A percentile compares a stretch with the other conserved stretches of the same genome.
phyloP scores from a whole-genome alignment of 2,888 invertebrate genomes.

The Caradrina kadenii region DNA sequence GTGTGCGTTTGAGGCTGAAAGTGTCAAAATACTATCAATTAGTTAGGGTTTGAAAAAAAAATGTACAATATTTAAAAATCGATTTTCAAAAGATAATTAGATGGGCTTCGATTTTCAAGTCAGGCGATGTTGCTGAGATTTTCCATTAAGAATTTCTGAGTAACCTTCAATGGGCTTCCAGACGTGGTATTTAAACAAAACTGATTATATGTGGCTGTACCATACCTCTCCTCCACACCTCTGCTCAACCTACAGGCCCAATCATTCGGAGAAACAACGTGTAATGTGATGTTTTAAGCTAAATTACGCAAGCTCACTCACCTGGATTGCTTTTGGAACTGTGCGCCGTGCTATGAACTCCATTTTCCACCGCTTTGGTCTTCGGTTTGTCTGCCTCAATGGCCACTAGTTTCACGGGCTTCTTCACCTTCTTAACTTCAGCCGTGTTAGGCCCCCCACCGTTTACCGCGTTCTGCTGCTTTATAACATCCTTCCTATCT shows the following conservation, averaged over 20 bases:
- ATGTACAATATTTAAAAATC: background rate
- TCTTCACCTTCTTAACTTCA: slow-evolving; percentile 82
- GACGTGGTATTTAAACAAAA: too few relatives aligned
- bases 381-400: slow-evolving; percentile 78
- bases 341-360: slow-evolving; percentile 73
- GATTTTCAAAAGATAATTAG: background rate
- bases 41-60: too few relatives aligned
- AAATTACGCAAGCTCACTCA: slow-evolving; percentile 60
- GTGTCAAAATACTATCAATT: background rate
- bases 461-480: slow-evolving; percentile 81
- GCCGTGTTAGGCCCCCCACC: slow-evolving; percentile 70
- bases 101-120: too few relatives aligned
- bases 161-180: too few relatives aligned
- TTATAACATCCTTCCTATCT: slow-evolving; percentile 82
- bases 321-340: slow-evolving; percentile 76
- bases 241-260: too few relatives aligned
- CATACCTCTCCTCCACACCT: too few relatives aligned
- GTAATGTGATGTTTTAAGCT: background rate
- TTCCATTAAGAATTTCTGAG: too few relatives aligned
- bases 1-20: slow-evolving; percentile 68
- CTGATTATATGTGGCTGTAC: too few relatives aligned
- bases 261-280: too few relatives aligned
- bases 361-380: slow-evolving; percentile 80
- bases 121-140: too few relatives aligned
- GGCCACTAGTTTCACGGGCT: slow-evolving; percentile 76